Evolutionary conservation across 2,888 invertebrate genomes (phyloP), one percentile per base, ranked within the genome.

Genomic region (Hesperia comma): DNA sequence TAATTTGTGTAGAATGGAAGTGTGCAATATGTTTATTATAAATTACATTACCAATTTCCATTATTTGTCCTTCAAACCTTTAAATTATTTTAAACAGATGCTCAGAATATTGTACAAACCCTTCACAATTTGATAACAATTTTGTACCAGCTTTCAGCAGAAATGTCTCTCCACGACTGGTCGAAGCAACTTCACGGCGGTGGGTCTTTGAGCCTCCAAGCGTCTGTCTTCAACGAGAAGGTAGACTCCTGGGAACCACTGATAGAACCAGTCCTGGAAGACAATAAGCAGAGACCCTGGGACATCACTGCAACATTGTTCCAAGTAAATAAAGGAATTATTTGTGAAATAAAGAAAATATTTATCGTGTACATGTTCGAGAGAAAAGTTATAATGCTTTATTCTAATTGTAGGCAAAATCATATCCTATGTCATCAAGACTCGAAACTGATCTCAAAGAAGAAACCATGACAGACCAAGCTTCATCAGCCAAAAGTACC

Each of bases 211-310:
- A 87, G 91, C 0, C 62, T 93, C 6, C 90, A 90, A 68, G 94
- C 93, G 76, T 72, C 80, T 71, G 95, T 95, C 79, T 96, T 95
- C 84, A 96, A 96, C 82, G 95, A 95, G 74, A 93, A 93, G 54
- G 86, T 95, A 60, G 94, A 94, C 60, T 93, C 93, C 8, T 98
- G 98, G 98, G 98, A 98, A 79, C 98, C 98, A 0, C 83, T 98
- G 0, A 83, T 97, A 0, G 97, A 97, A 75, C 96, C 97, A 0
- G 94, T 95, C 0, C 94, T 95, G 0, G 92, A 94, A 51, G 95
- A 96, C 80, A 95, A 95, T 71, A 83, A 93, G 1, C 95, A 95
- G 79, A 92, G 94, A 67, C 95, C 96, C 0, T 97, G 96, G 95
- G 95, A 96, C 78, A 84, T 96, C 15, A 89, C 94, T 19, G 90